A percentile compares a stretch with the other conserved stretches of the same genome.
These are phyloP conservation scores for Xiphophorus hellerii DNA, from an alignment of 2,113 vertebrate genomes.

Conservation along the genomic window DNA sequence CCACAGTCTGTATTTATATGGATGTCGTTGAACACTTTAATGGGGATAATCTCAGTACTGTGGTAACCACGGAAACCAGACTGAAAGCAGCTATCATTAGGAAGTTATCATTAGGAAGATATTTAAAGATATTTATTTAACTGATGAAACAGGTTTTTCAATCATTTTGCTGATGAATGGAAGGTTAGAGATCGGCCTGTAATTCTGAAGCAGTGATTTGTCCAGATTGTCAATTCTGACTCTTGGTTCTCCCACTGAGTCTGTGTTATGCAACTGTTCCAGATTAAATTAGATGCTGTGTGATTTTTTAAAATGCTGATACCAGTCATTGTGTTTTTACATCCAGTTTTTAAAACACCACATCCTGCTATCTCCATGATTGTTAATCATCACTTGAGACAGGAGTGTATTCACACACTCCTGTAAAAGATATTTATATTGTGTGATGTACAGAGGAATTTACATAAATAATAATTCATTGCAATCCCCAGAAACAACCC, in stretches of 20 bases:
- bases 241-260: neutral
- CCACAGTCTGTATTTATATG: no score
- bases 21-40: no score
- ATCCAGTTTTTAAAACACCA: neutral
- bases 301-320: neutral
- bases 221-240: neutral
- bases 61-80: no score
- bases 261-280: neutral
- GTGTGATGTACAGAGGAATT: conserved; percentile 14
- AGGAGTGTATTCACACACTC: neutral
- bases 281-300: neutral
- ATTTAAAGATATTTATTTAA: no score
- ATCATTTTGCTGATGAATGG: no score
- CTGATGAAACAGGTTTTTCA: no score
- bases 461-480: conserved; percentile 20
- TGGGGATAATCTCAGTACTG: no score
- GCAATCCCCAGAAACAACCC: neutral
- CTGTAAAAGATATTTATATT: neutral
- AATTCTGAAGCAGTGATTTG: no score
- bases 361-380: conserved; percentile 25
- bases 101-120: no score
- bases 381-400: neutral
- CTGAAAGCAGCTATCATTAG: no score
- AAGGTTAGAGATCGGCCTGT: no score
- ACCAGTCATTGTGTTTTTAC: neutral